Base-by-base conservation (phyloP, 2,797 vertebrate genomes). In the Melanotaenia maccullochi region DNA sequence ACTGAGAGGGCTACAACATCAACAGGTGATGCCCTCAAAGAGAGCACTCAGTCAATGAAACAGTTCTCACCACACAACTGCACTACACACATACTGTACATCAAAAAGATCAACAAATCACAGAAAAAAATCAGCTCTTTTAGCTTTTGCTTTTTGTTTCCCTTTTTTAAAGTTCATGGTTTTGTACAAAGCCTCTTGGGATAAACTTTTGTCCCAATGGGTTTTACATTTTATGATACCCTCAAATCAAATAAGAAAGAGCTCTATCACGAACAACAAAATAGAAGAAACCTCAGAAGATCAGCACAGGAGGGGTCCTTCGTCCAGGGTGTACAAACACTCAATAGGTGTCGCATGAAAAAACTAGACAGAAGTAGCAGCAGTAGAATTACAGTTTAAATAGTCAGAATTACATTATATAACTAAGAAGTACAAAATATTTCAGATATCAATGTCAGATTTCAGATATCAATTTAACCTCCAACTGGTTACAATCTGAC, bases 321-420 rank as follows among this genome's bases (percentile, higher is more conserved):
- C 40, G 11, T 56, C 35, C 38, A 55, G 62, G 61, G 58, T 1
- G 28, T 25, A 77, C 67, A 74, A 69, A 82, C 38, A 68, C n/a
- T 55, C 47, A 76, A 51, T 25, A 79, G 55, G 24, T 68, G 36
- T 74, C 1, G n/a, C 64, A 78, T 67, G 25, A 75, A 76, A 32
- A 35, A 60, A 77, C 62, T 57, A 73, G 47, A 74, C 68, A 81
- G 47, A 76, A 63, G 65, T 49, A 55, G 69, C 63, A 80, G 58
- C 30, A 60, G 56, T 24, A 44, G n/a, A 79, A 77, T 62, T 68
- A 66, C 56, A 78, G 68, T 64, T 52, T 28, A 58, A 71, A 52
- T 22, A 51, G 42, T 22, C 3, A 42, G 6, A 61, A 51, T 9
- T 38, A 14, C 3, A 69, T 36, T 13, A 55, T 47, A 32, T 6